Base-by-base conservation (phyloP, 2,888 invertebrate genomes). In the Gymnoscelis rufifasciata region DNA sequence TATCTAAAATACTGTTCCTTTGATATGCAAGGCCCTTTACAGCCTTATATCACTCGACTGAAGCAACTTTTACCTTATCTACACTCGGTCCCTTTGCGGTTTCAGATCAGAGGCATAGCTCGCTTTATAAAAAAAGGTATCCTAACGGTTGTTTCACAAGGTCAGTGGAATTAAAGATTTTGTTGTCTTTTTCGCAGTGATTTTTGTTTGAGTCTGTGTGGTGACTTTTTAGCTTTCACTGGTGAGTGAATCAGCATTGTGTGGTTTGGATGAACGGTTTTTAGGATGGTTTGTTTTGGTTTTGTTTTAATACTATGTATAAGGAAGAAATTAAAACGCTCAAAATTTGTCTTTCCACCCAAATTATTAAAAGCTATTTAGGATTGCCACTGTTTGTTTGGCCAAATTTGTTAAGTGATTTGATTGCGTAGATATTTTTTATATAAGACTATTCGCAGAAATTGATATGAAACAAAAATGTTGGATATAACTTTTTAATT, bases 91-190 rank as follows among this genome's bases (percentile, higher is more conserved):
- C 78, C 78, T 82, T 83, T 78, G 79, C 80, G 74, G 82, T 74
- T 64, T 74, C 72, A 78, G 78, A 83, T 83, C 83, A 82, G 82
- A 83, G 78, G 71, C 71, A 83, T 83, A 82, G 80, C 80, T 80
- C 77, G 78, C 69, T 66, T 68, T 68, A 77, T 78, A 72, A 76
- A 78, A 79, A 74, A 66, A 60, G 54, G 47, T 60, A 56, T 54
- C 58, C 68, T 82, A 83, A 81, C 81, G 83, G 81, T 78, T 54
- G 69, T 52, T 43, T 52, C 62, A 68, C 83, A 83, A 83, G 83
- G 84, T 83, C 83, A 83, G 73, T 62, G 60, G 63, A 57, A 66
- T 71, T 76, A 75, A 74, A 69, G 68, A 69, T 71, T 76, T 74
- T 68, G 61, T 47, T 64, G 63, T 71, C 60, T 70, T 66, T 59